Evolutionary conservation across 2,113 vertebrate species (phyloP), one percentile per base, ranked within the genome.

Genomic region (Pollachius pollachius): DNA sequence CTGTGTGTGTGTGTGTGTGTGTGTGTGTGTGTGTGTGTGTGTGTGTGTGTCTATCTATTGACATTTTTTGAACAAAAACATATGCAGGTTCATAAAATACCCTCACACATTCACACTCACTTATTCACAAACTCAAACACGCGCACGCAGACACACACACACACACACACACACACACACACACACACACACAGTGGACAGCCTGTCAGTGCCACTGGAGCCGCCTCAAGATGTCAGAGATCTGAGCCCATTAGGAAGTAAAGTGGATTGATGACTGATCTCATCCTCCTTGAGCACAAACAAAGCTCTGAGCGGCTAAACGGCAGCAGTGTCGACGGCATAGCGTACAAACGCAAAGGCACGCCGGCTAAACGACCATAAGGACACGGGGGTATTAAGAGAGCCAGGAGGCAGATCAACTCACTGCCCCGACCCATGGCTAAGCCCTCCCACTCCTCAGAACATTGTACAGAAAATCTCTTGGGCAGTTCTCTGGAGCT

Each of bases 401-500:
- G 70, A 81, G 78, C 83, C 72, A 21, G 86, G 70, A 87, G 78
- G 72, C 81, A 84, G 85, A 85, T 89, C 84, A 85, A 82, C 71
- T 64, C 75, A 27, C 85, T 64, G 62, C 73, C 79, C 73, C 68
- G 68, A n/a, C 79, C 84, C 34, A 57, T 80, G 16, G 12, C 3
- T 84, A 84, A 90, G 86, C 77, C 84, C 75, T 59, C 70, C 65
- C 73, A 72, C 68, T 16, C 80, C 75, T 90, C 87, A 90, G 74
- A 77, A 84, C 67, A 62, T 86, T 89, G 88, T 4, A 54, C 52
- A 54, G 52, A 3, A 54, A 78, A 85, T 84, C 84, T 64, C 77
- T 73, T 85, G 85, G 85, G 87, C 89, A 89, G 88, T 85, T 87
- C 81, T 82, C 74, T 17, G 68, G 65, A 87, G 84, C 77, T 23